Percentiles rank a stretch among this genome's conserved stretches.
These are phyloP conservation scores for Cichladusa arquata DNA, from an alignment of 2,113 vertebrate species.

Conservation along the genomic window DNA sequence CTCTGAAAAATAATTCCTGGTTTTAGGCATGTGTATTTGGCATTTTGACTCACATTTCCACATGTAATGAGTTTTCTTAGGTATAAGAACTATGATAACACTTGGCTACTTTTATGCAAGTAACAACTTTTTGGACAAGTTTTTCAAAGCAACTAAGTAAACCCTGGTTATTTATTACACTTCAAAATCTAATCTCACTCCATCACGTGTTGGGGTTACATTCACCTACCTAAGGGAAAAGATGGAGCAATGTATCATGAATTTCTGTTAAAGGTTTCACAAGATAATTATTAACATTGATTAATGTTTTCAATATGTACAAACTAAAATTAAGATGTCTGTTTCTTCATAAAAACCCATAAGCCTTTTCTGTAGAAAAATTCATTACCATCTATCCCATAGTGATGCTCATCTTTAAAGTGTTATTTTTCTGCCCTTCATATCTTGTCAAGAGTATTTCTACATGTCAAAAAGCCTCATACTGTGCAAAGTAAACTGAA, in stretches of 20 bases:
- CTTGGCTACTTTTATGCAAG: not conserved
- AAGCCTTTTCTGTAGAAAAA: not conserved
- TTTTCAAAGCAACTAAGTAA: not conserved
- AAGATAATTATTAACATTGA: not conserved
- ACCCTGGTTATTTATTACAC: not conserved
- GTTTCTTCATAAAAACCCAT: not conserved
- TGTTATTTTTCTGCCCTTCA: not conserved
- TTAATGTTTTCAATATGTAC: not conserved
- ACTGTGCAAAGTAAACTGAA: not conserved
- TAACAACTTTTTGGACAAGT: not conserved
- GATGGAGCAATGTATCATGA: not conserved
- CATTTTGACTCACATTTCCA: not conserved
- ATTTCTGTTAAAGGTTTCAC: not conserved
- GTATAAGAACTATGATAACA: not conserved
- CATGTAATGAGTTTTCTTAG: not conserved
- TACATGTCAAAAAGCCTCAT: not conserved
- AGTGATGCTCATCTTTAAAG: not conserved
- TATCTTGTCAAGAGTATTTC: not conserved
- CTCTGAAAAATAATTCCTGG: not conserved
- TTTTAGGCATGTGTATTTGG: not conserved
- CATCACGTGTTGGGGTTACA: not conserved
- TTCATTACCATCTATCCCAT: not conserved
- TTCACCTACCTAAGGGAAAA: not conserved
- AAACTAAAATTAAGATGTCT: not conserved
- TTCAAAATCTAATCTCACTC: not conserved